These are phyloP conservation scores for Tonatia bakeri DNA, from an alignment of 2,113 vertebrate species.

Conservation along the genomic window DNA sequence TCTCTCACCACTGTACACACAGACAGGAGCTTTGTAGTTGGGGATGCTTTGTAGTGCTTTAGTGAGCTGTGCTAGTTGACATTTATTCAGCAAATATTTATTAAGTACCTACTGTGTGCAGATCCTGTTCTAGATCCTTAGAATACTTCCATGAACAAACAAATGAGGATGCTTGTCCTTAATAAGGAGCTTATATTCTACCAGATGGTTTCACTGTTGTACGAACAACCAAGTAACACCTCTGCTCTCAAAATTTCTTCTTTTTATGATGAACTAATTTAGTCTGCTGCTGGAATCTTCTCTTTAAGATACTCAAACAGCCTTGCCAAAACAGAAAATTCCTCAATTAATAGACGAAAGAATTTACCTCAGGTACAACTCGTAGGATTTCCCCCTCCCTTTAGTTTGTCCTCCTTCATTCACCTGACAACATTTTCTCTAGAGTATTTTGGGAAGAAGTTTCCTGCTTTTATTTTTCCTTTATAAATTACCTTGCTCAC, in stretches of 20 bases:
- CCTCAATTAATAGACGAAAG: neutral
- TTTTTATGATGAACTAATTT: slow-evolving; percentile 17
- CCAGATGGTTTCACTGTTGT: neutral
- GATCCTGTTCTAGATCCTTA: neutral
- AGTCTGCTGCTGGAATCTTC: slow-evolving; percentile 56
- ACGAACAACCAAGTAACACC: slow-evolving; percentile 4
- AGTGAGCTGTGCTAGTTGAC: neutral
- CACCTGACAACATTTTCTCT: slow-evolving; percentile 42
- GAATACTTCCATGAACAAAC: neutral
- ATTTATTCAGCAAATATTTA: slow-evolving; percentile 36
- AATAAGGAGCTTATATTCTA: slow-evolving; percentile 33
- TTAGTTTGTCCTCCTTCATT: slow-evolving; percentile 19
- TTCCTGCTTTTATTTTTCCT: slow-evolving; percentile 66
- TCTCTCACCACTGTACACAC: neutral
- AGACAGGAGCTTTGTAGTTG: neutral
- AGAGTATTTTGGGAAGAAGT: slow-evolving; percentile 37
- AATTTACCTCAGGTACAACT: neutral
- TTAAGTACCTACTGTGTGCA: neutral
- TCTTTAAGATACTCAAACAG: slow-evolving; percentile 22
- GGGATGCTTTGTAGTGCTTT: neutral
- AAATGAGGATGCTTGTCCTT: neutral
- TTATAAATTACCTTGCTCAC: slow-evolving; percentile 52
- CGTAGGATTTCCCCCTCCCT: neutral
- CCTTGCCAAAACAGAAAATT: slow-evolving; percentile 37
- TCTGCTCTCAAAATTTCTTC: slow-evolving; percentile 34